A percentile compares a stretch with the other conserved stretches of the same genome.
These are phyloP conservation scores for Torymus auratus DNA, from an alignment of 2,888 invertebrate species.

Conservation along the genomic window DNA sequence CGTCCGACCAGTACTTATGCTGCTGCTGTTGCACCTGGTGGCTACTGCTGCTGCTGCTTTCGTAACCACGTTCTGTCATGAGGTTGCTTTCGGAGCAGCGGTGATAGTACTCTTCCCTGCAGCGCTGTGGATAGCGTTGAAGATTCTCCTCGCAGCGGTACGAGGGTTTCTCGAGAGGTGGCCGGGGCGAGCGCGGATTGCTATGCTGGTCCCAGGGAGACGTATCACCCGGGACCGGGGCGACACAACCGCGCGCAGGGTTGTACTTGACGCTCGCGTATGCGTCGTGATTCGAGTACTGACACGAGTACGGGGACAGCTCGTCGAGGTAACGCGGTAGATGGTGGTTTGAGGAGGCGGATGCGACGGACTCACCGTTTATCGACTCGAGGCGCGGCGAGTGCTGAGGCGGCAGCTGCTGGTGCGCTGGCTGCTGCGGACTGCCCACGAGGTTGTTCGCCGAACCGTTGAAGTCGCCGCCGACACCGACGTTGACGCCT, in stretches of 20 bases:
- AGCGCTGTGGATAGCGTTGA: conserved; percentile 73
- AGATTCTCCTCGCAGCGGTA: conserved; percentile 73
- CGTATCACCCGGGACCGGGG: conserved; percentile 13
- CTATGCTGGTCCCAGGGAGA: conserved; percentile 16
- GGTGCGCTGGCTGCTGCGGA: conserved; percentile 69
- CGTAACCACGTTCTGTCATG: conserved; percentile 68
- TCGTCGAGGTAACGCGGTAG: conserved; percentile 50
- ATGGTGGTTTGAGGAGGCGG: conserved; percentile 41
- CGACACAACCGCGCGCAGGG: conserved; percentile 44
- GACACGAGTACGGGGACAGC: conserved; percentile 51
- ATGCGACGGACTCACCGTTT: conserved; percentile 73
- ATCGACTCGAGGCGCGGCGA: conserved; percentile 73
- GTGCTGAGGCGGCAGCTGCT: conserved; percentile 64
- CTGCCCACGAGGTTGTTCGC: conserved; percentile 73
- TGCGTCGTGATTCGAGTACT: conserved; percentile 49
- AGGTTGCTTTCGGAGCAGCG: conserved; percentile 73
- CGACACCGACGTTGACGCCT: conserved; percentile 66
- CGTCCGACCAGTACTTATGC: conserved; percentile 67
- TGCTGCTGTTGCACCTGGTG: conserved; percentile 52
- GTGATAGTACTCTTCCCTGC: conserved; percentile 73
- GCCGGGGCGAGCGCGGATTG: too few relatives aligned
- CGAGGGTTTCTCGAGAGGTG: conserved; percentile 59
- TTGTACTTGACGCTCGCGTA: conserved; percentile 51
- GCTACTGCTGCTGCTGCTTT: conserved; percentile 31
- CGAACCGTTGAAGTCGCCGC: conserved; percentile 72